Base-by-base conservation (phyloP, 2,888 invertebrate genomes). In the Phengaris alcon region DNA sequence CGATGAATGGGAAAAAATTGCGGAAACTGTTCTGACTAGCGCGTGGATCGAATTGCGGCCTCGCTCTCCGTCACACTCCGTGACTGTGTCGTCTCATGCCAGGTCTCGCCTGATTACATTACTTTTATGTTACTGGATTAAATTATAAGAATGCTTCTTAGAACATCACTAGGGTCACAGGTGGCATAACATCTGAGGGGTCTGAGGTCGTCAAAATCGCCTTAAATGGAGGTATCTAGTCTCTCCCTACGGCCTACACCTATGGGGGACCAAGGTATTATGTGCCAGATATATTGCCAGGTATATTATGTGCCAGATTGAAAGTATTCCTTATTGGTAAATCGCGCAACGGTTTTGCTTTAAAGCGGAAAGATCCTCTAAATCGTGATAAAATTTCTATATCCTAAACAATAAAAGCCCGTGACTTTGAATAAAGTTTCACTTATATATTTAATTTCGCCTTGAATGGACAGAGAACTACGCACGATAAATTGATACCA, bases 11-110 rank as follows among this genome's bases (percentile, higher is more conserved):
- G 48, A 79, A 81, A 83, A 82, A 82, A 80, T 79, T 74, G 75
- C 83, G 84, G 84, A 85, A 84, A 82, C 79, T 77, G 79, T 64
- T 75, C 81, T 35, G 35, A 35, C 3, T 82, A 83, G 79, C 83
- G 84, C 82, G 82, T 83, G 80, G 79, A 82, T 80, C 82, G 84
- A 85, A 84, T 80, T 83, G 22, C 51, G 51, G 48, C 70, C 69
- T 48, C 35, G 64, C 35, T 64, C 64, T 64, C 52, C 35, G 64
- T 64, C 64, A 64, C 64, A 64, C 64, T 64, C 12, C 3, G 64
- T 13, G 64, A 5, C 35, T 35, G 6, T 64, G 64, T 64, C 64
- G 64, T 12, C 44, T 64, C 64, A 44, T 64, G 35, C 6, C 35
- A 64, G 64, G 64, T 64, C 64, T 35, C 35, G 64, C 64, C 35